Evolutionary conservation across 2,888 invertebrate genomes (phyloP), one percentile per base, ranked within the genome.

Genomic region (Anodontia alba): DNA sequence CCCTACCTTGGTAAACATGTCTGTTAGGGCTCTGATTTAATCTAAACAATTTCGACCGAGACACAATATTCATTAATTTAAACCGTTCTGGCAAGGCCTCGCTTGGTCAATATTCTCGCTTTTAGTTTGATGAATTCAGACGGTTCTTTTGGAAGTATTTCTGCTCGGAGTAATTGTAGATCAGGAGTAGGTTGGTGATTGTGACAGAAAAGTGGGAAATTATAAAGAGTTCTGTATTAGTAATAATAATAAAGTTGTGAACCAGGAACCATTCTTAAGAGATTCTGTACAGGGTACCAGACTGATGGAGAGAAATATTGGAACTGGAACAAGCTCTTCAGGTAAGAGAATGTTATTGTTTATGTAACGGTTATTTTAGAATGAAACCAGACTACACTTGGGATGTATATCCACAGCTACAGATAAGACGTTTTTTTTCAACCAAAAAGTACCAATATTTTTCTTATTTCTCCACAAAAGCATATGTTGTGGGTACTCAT

Each of bases 11-110:
- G 62, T 62, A 62, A 62, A 62, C 29, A 62, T 31, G 62, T 62
- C 62, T 62, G 33, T 62, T 54, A 12, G 31, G 33, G 31, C 33
- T 33, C 29, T 62, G 62, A 62, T 62, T 62, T 33, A 62, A 62
- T 62, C 62, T 33, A 62, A 62, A 33, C 62, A 31, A 33, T 62
- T 62, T 62, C 62, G 29, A 8, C 26, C 62, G 23, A 62, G 62
- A 62, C 62, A 62, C 62, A 62, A 62, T 38, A 38, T 62, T 62
- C 62, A 62, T 62, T 62, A 62, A 62, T 62, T 31, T 33, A 62
- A 62, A 62, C 62, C 29, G 62, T 33, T 62, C 62, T 20, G 62
- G 31, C 23, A 33, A 5, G 33, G 62, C 62, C 33, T 62, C 17
- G 29, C 10, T 15, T 12, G 62, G 62, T 62, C 62, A 62, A 62